Percentiles rank a stretch among this genome's conserved stretches.
Conservation (phyloP, 2,888 invertebrate genomes). For the Mystacides longicornis region DNA sequence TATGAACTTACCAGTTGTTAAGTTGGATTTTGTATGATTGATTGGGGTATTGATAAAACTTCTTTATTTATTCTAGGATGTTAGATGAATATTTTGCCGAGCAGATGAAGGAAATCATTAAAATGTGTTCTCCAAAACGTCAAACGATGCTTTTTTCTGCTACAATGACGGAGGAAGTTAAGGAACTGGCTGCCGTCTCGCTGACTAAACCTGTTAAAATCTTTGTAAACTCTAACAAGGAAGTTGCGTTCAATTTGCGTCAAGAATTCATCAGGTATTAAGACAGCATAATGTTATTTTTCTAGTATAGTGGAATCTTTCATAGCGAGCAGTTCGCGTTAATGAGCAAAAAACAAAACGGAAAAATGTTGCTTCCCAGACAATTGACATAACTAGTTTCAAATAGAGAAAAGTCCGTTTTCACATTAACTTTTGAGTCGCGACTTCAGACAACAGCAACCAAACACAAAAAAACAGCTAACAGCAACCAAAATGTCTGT, state of each 20-base stretch:
- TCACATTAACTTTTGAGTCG: no score
- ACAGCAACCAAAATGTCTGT: no score
- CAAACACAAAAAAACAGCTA: no score
- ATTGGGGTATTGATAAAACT: neutral
- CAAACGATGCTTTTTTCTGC: slow-evolving; percentile 98
- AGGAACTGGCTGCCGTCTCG: slow-evolving; percentile 89
- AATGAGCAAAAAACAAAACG: no score
- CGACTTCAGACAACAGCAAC: no score
- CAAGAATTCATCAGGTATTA: slow-evolving; percentile 90
- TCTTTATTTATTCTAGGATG: slow-evolving; percentile 56
- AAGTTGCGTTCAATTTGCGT: slow-evolving; percentile 88
- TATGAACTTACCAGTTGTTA: no score
- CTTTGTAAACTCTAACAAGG: slow-evolving; percentile 93
- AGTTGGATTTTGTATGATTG: neutral
- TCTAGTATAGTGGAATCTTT: no score
- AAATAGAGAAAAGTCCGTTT: no score
- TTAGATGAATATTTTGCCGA: slow-evolving; percentile 97
- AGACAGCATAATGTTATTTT: no score
- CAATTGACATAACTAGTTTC: no score
- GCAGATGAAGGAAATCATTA: slow-evolving; percentile 97
- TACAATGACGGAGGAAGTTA: slow-evolving; percentile 98
- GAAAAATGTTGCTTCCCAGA: no score
- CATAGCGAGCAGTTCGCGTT: no score
- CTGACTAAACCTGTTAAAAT: slow-evolving; percentile 87
- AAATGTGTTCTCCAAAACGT: slow-evolving; percentile 80